Evolutionary conservation across 2,888 invertebrate species (phyloP).

Genomic region (Melipona beecheii): DNA sequence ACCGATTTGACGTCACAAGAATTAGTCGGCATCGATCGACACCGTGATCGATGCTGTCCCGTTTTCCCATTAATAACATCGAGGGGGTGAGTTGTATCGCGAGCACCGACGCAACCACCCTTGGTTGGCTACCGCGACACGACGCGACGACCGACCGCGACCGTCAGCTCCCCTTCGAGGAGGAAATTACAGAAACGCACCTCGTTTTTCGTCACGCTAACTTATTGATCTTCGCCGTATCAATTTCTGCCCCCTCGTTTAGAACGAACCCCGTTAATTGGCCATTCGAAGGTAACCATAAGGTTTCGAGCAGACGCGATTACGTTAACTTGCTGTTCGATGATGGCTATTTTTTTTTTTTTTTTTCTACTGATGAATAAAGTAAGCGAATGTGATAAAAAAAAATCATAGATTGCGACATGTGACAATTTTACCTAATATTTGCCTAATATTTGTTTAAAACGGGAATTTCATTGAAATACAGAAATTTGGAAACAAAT

Average conservation of each 20-base stretch:
- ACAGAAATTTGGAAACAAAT: neutral
- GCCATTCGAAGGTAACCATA: neutral
- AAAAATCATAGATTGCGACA: too few relatives aligned
- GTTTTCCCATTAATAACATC: conserved; percentile 32
- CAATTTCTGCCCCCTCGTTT: conserved; percentile 8
- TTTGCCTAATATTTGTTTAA: too few relatives aligned
- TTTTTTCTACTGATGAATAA: neutral
- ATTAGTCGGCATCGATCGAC: conserved; percentile 62
- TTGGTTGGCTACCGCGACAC: too few relatives aligned
- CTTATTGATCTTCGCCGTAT: conserved; percentile 13
- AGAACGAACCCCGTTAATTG: neutral
- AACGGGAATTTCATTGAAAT: neutral
- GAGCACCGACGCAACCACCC: neutral
- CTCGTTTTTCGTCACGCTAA: neutral
- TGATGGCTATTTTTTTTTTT: neutral
- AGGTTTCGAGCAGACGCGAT: conserved; percentile 1
- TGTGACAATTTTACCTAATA: too few relatives aligned
- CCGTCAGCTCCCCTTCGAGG: neutral
- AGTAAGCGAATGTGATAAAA: neutral
- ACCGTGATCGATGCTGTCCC: conserved; percentile 58
- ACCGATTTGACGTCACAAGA: conserved; percentile 70
- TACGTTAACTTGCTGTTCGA: neutral
- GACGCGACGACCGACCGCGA: neutral
- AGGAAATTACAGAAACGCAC: conserved; percentile 3
- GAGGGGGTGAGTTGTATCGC: neutral